Evolutionary conservation across 2,113 vertebrate genomes (phyloP), one percentile per base, ranked within the genome.

Genomic region (Talpa occidentalis): DNA sequence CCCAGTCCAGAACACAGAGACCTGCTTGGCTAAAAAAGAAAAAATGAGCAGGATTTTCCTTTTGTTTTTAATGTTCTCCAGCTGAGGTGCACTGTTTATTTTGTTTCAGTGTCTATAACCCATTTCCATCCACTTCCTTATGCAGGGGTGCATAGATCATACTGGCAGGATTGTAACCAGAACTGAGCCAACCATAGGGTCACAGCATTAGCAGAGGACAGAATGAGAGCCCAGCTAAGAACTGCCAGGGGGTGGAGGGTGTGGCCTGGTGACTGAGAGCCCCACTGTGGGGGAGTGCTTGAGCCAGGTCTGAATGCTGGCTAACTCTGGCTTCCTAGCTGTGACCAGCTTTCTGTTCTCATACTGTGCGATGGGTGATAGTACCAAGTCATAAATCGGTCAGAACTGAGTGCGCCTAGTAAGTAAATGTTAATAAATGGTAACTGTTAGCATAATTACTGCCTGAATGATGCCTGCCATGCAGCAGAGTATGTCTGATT

Each of bases 41-140:
- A 42, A 56, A 28, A 16, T 67, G 66, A 35, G 28, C n/a, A 67
- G 66, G 32, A 9, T 76, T 76, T 81, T 32, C 17, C 73, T 80
- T 59, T 37, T 24, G 28, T 37, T 92, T 67, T 72, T 91, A 56
- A 91, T 44, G 42, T 70, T 69, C 37, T 70, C 69, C 30, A 94
- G n/a, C 69, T 10, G 37, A 82, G 62, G 7, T 59, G 4, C 4
- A 35, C 54, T 42, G 5, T 54, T 28, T 42, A 24, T 15, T 44
- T 80, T 59, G 15, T 90, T 49, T 28, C 16, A n/a, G 44, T 52
- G 15, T 54, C 28, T 47, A 74, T 7, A 24, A 82, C 47, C 67
- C 52, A 47, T 88, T 88, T 14, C 24, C 60, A 10, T 49, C 28
- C 32, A 82, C 79, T 80, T 28, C 59, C 35, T 21, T 59, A 30